phyloP scores from a whole-genome alignment of 2,888 invertebrate genomes.

The Clistopyga incitator region DNA sequence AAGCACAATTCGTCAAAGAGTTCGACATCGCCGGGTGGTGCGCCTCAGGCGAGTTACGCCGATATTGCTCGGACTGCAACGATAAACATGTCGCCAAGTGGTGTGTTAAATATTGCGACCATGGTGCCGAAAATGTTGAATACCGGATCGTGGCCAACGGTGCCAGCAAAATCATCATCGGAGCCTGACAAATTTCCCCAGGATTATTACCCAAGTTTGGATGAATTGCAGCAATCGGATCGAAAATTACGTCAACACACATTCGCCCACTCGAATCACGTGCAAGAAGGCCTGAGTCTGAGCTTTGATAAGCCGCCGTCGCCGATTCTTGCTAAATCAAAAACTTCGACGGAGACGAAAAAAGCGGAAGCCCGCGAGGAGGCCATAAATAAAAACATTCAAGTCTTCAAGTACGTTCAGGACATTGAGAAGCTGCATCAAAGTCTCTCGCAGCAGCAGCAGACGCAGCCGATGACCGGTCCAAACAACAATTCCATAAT shows the following conservation, averaged over 20 bases:
- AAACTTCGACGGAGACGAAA: slow-evolving; percentile 76
- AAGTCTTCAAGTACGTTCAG: slow-evolving; percentile 84
- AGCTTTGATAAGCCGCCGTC: slow-evolving; percentile 81
- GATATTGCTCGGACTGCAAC: slow-evolving; percentile 90
- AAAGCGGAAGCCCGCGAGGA: slow-evolving; percentile 79
- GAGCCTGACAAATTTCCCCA: slow-evolving; percentile 81
- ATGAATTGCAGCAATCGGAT: slow-evolving; percentile 80
- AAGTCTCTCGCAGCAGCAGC: slow-evolving; percentile 81
- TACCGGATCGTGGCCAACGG: slow-evolving; percentile 78
- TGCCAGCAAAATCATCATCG: slow-evolving; percentile 76
- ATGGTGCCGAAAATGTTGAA: slow-evolving; percentile 78
- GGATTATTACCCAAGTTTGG: slow-evolving; percentile 82
- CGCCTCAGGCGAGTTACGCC: slow-evolving; percentile 90
- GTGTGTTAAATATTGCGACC: slow-evolving; percentile 78
- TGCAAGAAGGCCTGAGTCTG: slow-evolving; percentile 74
- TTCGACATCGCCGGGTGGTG: slow-evolving; percentile 82
- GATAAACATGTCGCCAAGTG: slow-evolving; percentile 79
- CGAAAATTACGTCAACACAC: slow-evolving; percentile 79
- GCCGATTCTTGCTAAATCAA: slow-evolving; percentile 77
- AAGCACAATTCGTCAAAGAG: slow-evolving; percentile 80
- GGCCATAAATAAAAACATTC: slow-evolving; percentile 81
- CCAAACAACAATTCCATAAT: slow-evolving; percentile 70
- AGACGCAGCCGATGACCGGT: slow-evolving; percentile 67
- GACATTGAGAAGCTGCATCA: slow-evolving; percentile 85
- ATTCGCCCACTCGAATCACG: slow-evolving; percentile 78